These are phyloP conservation scores for Erpetoichthys calabaricus DNA, from an alignment of 2,797 vertebrate species.

Conservation along the genomic window DNA sequence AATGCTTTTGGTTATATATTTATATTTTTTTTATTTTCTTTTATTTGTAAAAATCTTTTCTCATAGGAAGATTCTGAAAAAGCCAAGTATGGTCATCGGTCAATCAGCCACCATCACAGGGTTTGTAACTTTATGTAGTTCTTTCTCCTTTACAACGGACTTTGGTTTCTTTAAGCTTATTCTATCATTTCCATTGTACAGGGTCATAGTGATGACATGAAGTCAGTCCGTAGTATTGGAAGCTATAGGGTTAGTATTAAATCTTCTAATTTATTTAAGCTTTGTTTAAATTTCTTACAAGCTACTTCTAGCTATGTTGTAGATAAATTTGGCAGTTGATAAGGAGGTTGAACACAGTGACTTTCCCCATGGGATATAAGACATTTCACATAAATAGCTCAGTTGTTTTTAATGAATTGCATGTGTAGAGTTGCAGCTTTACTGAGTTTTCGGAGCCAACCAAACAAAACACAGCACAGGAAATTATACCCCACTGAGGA, in stretches of 20 bases:
- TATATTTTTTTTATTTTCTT: conserved; percentile 8
- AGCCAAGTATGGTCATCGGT: conserved; percentile 62
- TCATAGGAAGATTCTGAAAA: conserved; percentile 84
- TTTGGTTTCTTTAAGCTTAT: conserved; percentile 29
- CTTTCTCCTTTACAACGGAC: conserved; percentile 6
- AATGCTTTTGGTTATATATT: conserved; percentile 9
- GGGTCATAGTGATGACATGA: conserved; percentile 50
- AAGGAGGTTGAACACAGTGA: neutral
- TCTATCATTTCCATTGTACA: conserved; percentile 33
- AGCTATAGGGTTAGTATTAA: conserved; percentile 62
- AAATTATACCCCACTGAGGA: no score
- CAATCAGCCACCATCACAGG: conserved; percentile 61
- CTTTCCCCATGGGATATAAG: no score
- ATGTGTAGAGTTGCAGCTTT: neutral
- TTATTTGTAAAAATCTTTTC: conserved; percentile 36
- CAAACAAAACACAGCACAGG: no score
- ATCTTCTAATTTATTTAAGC: neutral
- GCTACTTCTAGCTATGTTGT: no score
- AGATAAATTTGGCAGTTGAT: no score
- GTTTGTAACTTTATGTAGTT: conserved; percentile 61
- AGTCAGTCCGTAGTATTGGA: conserved; percentile 39
- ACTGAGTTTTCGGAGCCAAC: no score
- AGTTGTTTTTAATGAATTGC: neutral
- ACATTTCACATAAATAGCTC: no score
- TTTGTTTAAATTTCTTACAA: no score